Conservation (phyloP, 2,113 vertebrate species). For the Dolichotis patagonum region DNA sequence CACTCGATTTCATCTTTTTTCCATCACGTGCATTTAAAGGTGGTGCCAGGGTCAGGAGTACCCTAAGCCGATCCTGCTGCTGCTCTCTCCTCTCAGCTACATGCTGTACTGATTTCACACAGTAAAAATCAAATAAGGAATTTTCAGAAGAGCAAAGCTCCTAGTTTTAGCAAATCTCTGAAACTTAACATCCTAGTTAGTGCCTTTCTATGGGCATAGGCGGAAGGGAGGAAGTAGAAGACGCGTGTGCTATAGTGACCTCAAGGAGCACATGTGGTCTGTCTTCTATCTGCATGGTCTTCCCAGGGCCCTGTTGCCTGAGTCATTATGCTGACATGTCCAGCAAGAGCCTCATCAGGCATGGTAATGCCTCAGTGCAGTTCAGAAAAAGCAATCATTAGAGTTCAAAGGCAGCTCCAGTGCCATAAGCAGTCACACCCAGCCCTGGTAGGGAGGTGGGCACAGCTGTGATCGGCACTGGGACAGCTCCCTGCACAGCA, state of each 20-base stretch:
- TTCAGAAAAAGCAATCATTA: constrained; percentile 27
- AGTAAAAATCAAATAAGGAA: not conserved
- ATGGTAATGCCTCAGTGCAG: constrained; percentile 53
- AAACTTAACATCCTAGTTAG: not conserved
- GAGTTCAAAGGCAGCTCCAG: not conserved
- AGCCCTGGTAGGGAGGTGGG: not conserved
- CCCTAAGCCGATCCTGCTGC: not conserved
- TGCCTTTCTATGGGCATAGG: not conserved
- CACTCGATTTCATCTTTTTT: not conserved
- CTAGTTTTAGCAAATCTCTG: not conserved
- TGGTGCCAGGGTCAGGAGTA: not conserved
- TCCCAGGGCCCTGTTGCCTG: constrained; percentile 34
- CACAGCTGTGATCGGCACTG: constrained; percentile 15
- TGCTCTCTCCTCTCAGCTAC: not conserved
- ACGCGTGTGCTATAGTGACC: not conserved
- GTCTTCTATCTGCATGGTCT: constrained; percentile 20
- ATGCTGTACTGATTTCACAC: not conserved
- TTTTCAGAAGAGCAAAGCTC: not conserved
- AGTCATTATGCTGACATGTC: constrained; percentile 51
- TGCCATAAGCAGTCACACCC: constrained; percentile 23
- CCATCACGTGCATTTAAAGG: not conserved
- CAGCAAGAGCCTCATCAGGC: constrained; percentile 53
- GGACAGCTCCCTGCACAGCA: not conserved
- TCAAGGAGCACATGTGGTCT: not conserved
- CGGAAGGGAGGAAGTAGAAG: not conserved